Conservation (phyloP, 2,888 invertebrate species). For the Beris morrisii region DNA sequence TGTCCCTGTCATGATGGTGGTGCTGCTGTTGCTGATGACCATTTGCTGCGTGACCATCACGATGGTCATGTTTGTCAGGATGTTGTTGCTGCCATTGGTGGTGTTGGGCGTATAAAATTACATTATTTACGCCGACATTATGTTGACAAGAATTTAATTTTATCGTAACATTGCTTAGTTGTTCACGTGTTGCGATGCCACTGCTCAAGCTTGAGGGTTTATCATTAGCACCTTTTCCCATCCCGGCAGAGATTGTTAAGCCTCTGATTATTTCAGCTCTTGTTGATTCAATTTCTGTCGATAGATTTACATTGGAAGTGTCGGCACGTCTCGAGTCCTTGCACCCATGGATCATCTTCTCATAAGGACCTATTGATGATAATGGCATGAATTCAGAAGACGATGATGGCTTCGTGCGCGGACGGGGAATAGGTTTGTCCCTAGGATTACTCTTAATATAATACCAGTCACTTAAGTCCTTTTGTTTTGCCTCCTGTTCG, state of each 20-base stretch:
- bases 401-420: background rate
- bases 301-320: constrained; percentile 15
- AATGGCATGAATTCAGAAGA: constrained; percentile 4
- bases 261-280: constrained; percentile 9
- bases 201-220: background rate
- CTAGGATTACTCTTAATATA: constrained; percentile 42
- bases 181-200: background rate
- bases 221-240: background rate
- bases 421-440: constrained; percentile 16
- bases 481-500: constrained; percentile 42
- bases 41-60: background rate
- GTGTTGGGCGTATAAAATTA: constrained; percentile 22
- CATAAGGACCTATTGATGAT: constrained; percentile 11
- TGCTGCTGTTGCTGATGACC: constrained; percentile 38
- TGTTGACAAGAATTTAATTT: constrained; percentile 27
- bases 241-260: background rate
- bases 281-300: constrained; percentile 19
- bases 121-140: constrained; percentile 23
- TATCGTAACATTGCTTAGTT: constrained; percentile 23
- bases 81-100: constrained; percentile 36
- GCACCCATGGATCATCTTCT: too few species aligned
- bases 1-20: constrained; percentile 25
- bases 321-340: constrained; percentile 12
- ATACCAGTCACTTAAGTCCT: constrained; percentile 46
- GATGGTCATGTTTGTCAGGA: constrained; percentile 37